Base-by-base conservation (phyloP, 2,888 invertebrate species). In the Torymus aiolomorphi region DNA sequence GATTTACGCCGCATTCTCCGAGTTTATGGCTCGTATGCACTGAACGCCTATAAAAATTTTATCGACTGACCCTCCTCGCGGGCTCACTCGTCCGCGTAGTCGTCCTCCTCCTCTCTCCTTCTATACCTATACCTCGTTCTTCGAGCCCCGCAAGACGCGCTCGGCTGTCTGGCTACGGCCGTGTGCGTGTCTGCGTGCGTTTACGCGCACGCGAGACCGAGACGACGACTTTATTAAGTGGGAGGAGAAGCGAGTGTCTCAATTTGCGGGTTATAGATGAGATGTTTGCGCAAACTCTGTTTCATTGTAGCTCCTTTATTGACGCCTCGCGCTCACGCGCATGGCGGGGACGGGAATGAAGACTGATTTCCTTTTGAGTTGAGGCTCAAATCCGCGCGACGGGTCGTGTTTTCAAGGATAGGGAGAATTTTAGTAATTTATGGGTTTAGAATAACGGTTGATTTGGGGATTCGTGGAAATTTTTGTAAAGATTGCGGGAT, bases 1-100 rank as follows among this genome's bases (percentile, higher is more conserved):
- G 88, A 88, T 89, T 89, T 88, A 87, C 85, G 85, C 86, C 80
- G 83, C 84, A 84, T 85, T 84, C 83, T 81, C 83, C 79, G 74
- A 77, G 80, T 84, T 86, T 84, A 84, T 82, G 83, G 80, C 79
- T 83, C 83, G 76, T 80, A 75, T 81, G 79, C 80, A 70, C 72
- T 67, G 83, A 80, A 80, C 72, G 73, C 82, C 84, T 80, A 83
- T 85, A 83, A 82, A 83, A 84, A 81, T 84, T 84, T 84, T 84
- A 84, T 84, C 82, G 83, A 80, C 82, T 80, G 80, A 67, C 76
- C 79, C 81, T 76, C 72, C 77, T 56, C 51, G 13, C 13, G 16
- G 31, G 13, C 63, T 56, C 42, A 52, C 59, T 51, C 71, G 57
- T 62, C 42, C 24, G 52, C 52, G 24, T 66, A 57, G 67, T 42